A percentile compares a stretch with the other conserved stretches of the same genome.
phyloP scores from a whole-genome alignment of 1,140 invertebrate genomes.

The Caligus rogercresseyi region DNA sequence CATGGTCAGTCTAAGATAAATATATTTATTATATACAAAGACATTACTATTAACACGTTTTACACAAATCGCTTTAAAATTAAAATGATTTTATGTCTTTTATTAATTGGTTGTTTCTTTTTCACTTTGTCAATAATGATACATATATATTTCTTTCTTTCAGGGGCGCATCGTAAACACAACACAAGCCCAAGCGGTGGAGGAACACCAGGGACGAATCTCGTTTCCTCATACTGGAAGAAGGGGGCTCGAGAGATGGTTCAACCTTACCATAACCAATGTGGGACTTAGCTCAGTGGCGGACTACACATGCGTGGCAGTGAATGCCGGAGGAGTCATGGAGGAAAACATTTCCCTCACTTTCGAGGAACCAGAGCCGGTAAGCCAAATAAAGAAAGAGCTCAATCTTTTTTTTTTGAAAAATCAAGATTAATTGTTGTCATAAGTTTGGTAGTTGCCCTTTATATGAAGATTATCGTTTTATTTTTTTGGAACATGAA shows the following conservation, averaged over 20 bases:
- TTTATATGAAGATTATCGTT: too few species aligned
- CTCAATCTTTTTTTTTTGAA: too few species aligned
- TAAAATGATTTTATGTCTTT: too few species aligned
- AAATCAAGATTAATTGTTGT: too few species aligned
- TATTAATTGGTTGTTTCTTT: too few species aligned
- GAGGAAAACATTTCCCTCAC: conserved; percentile 11
- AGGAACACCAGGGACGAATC: neutral
- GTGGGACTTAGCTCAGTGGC: conserved; percentile 14
- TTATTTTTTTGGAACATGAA: too few species aligned
- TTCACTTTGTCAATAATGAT: neutral
- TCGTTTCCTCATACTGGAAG: conserved; percentile 7
- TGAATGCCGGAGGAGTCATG: conserved; percentile 16
- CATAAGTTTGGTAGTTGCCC: too few species aligned
- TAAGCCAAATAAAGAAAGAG: neutral
- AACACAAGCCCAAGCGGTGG: conserved; percentile 10
- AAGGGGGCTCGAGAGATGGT: conserved; percentile 15
- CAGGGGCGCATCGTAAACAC: conserved; percentile 14
- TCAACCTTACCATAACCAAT: conserved; percentile 17
- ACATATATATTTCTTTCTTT: neutral
- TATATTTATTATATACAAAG: too few species aligned
- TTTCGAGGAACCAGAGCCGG: conserved; percentile 16
- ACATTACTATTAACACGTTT: too few species aligned
- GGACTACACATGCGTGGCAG: conserved; percentile 15
- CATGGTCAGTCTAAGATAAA: too few species aligned
- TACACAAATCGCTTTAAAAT: too few species aligned